Conservation (phyloP, 1,140 invertebrate genomes). For the Temnothorax longispinosus region DNA sequence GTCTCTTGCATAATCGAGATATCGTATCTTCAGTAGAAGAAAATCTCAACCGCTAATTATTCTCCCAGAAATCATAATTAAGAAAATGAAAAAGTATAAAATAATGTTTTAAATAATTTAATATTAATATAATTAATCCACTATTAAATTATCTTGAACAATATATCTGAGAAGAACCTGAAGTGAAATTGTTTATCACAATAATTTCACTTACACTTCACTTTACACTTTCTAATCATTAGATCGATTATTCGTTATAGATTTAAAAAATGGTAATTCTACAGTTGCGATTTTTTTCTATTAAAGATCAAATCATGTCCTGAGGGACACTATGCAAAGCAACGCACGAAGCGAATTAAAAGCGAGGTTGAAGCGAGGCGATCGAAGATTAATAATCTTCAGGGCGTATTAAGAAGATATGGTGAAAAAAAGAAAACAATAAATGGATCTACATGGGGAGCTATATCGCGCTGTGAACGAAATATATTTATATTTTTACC, state of each 20-base stretch:
- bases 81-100: neutral
- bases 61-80: constrained; percentile 1
- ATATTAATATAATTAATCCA: neutral
- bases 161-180: neutral
- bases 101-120: neutral
- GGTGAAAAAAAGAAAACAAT: constrained; percentile 50
- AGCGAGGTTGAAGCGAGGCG: constrained; percentile 1
- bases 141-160: neutral
- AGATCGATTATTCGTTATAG: neutral
- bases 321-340: neutral
- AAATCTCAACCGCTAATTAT: constrained; percentile 14
- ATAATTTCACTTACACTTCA: neutral
- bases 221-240: neutral
- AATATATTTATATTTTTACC: constrained; percentile 84
- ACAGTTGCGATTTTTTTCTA: constrained; percentile 5
- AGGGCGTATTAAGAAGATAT: constrained; percentile 36
- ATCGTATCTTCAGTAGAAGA: constrained; percentile 39
- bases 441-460: constrained; percentile 60
- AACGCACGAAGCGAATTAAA: constrained; percentile 3
- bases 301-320: neutral
- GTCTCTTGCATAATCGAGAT: constrained; percentile 30
- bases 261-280: constrained; percentile 13
- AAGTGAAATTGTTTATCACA: neutral
- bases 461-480: constrained; percentile 74
- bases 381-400: constrained; percentile 43